A percentile compares a stretch with the other conserved stretches of the same genome.
phyloP scores from a whole-genome alignment of 2,888 invertebrate genomes.

The Galeruca laticollis region DNA sequence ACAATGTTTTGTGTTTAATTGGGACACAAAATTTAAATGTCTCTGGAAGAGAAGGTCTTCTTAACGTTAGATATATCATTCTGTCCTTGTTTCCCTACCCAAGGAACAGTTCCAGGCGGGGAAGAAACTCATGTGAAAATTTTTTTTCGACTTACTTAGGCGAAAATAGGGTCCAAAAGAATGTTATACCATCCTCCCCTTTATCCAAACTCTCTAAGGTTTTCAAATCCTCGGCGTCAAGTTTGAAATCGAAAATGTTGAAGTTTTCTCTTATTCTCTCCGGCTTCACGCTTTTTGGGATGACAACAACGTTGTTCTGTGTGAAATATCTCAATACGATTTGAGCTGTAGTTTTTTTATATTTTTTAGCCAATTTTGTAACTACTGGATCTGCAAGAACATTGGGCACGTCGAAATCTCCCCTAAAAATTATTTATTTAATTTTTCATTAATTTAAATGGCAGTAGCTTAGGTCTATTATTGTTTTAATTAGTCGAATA shows the following conservation, averaged over 20 bases:
- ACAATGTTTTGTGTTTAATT: too few species aligned
- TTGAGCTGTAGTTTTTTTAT: conserved; percentile 80
- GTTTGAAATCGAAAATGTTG: conserved; percentile 77
- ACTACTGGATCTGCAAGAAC: conserved; percentile 59
- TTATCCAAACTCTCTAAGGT: conserved; percentile 73
- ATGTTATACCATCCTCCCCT: conserved; percentile 65
- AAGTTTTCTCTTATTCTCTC: conserved; percentile 81
- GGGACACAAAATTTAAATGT: too few species aligned
- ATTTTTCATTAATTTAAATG: too few species aligned
- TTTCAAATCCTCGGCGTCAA: conserved; percentile 73
- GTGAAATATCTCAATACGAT: conserved; percentile 76
- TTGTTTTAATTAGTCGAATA: too few species aligned
- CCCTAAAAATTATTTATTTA: conserved; percentile 17
- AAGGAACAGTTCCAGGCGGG: too few species aligned
- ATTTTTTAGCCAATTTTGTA: conserved; percentile 66
- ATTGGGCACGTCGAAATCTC: conserved; percentile 1
- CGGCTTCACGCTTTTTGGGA: conserved; percentile 86
- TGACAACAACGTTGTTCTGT: conserved; percentile 78
- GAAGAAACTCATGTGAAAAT: too few species aligned
- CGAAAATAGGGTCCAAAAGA: neutral
- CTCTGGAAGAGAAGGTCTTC: too few species aligned
- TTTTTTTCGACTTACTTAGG: conserved; percentile 13
- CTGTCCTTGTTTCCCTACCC: too few species aligned
- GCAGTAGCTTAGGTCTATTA: too few species aligned
- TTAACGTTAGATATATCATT: too few species aligned